phyloP scores from a whole-genome alignment of 2,797 vertebrate genomes.

The Trichosurus vulpecula region DNA sequence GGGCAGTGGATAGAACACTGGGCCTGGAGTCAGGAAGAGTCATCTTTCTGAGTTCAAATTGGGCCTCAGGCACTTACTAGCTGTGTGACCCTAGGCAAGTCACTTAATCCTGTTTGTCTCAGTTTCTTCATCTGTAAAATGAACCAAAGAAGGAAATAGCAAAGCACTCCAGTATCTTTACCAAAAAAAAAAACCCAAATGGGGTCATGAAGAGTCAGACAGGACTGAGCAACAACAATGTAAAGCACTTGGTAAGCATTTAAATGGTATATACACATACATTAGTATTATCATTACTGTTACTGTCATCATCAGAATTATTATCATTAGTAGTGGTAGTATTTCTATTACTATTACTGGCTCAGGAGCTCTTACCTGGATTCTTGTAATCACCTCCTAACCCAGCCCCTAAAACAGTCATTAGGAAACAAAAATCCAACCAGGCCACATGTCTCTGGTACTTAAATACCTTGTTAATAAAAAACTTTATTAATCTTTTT shows the following conservation, averaged over 20 bases:
- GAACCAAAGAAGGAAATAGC: background rate
- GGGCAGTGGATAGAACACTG: background rate
- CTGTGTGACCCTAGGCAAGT: background rate
- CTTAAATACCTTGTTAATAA: background rate
- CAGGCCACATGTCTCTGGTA: background rate
- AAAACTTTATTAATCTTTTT: background rate
- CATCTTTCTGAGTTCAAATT: background rate
- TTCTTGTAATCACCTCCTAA: background rate
- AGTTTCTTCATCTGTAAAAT: background rate
- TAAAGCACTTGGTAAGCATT: background rate
- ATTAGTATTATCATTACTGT: no score
- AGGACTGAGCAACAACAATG: background rate
- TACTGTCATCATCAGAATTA: background rate
- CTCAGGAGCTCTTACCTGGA: background rate
- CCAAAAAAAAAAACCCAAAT: background rate
- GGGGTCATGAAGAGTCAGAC: background rate
- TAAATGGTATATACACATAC: background rate
- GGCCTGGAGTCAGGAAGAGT: background rate
- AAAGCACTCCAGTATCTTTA: background rate
- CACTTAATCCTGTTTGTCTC: background rate
- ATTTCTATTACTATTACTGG: background rate
- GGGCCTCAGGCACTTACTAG: background rate
- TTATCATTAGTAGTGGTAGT: background rate
- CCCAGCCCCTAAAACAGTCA: background rate
- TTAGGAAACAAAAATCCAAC: background rate